Evolutionary conservation across 2,888 invertebrate genomes (phyloP).

Genomic region (Ichneumoninae sp.): DNA sequence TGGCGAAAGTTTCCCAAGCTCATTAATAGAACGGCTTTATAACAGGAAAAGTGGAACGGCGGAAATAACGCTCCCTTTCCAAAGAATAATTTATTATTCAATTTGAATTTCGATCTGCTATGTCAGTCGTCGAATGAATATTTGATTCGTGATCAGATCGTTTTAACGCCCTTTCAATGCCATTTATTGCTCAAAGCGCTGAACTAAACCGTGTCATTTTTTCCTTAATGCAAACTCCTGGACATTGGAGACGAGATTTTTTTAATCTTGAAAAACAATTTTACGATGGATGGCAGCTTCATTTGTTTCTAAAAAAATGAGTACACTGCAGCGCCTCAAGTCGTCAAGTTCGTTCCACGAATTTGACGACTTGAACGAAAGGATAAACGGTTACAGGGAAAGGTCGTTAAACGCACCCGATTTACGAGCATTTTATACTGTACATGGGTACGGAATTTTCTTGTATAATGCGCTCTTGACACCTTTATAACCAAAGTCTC

Average conservation of each 20-base stretch:
- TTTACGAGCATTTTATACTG: constrained; percentile 23
- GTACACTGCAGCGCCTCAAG: not conserved
- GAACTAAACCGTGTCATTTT: not conserved
- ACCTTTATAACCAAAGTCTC: constrained; percentile 38
- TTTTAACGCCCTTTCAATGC: constrained; percentile 12
- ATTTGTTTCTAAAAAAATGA: not conserved
- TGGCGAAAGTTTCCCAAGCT: constrained; percentile 44
- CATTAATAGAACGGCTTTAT: constrained; percentile 30
- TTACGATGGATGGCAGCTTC: not conserved
- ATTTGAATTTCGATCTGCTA: constrained; percentile 9
- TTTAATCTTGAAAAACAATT: not conserved
- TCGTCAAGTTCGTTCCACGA: not conserved
- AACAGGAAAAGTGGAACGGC: not conserved
- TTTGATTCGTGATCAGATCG: not conserved
- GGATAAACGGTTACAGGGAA: not conserved
- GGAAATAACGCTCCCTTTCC: constrained; percentile 7
- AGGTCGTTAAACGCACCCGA: constrained; percentile 26
- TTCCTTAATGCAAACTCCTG: not conserved
- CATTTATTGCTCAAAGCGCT: constrained; percentile 11
- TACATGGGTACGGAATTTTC: constrained; percentile 31
- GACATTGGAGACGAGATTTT: not conserved
- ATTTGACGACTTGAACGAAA: not conserved
- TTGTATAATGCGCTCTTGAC: constrained; percentile 31
- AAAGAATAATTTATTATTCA: not conserved
- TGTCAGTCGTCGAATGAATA: constrained; percentile 4